Evolutionary conservation across 2,113 vertebrate genomes (phyloP).

Genomic region (Thinocorus orbignyianus): DNA sequence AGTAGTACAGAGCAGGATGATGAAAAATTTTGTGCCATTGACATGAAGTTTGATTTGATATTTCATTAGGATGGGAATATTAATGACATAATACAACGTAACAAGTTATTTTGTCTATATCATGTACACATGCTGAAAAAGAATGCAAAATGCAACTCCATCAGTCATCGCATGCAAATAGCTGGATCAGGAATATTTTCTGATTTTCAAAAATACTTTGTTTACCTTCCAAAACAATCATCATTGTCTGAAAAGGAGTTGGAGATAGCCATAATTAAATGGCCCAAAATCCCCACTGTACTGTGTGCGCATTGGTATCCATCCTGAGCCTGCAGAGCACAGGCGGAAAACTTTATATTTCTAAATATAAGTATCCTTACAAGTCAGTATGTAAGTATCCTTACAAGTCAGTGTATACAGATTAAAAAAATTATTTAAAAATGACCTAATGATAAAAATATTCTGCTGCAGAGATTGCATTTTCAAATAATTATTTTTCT

Average conservation of each 20-base stretch:
- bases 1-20: background rate
- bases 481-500: background rate
- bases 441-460: background rate
- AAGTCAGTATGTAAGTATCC: background rate
- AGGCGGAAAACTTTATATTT: background rate
- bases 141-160: background rate
- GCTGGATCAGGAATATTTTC: background rate
- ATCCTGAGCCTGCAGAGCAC: background rate
- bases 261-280: background rate
- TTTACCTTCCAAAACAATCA: background rate
- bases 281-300: background rate
- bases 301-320: background rate
- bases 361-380: background rate
- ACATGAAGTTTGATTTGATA: background rate
- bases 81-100: background rate
- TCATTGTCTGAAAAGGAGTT: background rate
- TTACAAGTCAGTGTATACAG: background rate
- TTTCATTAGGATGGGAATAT: background rate
- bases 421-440: background rate
- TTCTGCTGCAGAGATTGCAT: background rate
- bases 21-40: background rate
- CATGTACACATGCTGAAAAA: background rate
- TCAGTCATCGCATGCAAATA: background rate
- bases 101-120: background rate
- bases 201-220: background rate